A percentile compares a stretch with the other conserved stretches of the same genome.
Evolutionary conservation across 2,888 invertebrate species (phyloP).

Genomic region (Euzophera pinguis): DNA sequence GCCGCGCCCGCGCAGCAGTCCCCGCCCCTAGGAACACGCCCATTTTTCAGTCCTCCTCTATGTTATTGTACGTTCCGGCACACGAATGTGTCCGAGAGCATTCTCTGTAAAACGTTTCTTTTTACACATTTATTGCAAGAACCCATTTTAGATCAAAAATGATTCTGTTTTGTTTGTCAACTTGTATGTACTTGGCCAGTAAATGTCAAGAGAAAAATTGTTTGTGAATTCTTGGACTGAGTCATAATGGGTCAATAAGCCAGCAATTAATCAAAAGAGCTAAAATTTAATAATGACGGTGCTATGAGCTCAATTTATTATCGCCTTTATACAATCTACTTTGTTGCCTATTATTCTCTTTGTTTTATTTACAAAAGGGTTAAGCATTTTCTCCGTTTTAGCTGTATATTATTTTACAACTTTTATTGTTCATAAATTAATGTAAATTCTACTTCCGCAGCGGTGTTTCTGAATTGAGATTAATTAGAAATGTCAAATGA

Average conservation of each 20-base stretch:
- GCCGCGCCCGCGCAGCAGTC: too few relatives aligned
- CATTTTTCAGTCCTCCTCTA: too few relatives aligned
- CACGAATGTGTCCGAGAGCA: too few relatives aligned
- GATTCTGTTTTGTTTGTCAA: too few relatives aligned
- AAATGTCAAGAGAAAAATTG: not conserved
- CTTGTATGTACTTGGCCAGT: not conserved
- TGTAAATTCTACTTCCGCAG: not conserved
- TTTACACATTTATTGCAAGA: too few relatives aligned
- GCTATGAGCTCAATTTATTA: conserved; percentile 49
- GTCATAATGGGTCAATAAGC: not conserved
- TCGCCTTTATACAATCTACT: conserved; percentile 37
- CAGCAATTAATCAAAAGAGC: conserved; percentile 8
- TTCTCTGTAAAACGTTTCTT: too few relatives aligned
- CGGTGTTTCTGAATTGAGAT: not conserved
- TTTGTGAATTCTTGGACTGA: not conserved
- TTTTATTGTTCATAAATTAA: conserved; percentile 1
- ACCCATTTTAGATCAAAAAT: too few relatives aligned
- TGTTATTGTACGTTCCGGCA: too few relatives aligned
- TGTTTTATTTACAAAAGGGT: conserved; percentile 45
- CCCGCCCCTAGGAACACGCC: too few relatives aligned
- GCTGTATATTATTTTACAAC: conserved; percentile 17
- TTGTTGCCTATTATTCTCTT: conserved; percentile 36
- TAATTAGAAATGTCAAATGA: too few relatives aligned
- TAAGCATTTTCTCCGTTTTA: conserved; percentile 28
- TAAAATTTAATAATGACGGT: conserved; percentile 34